These are phyloP conservation scores for Talpa occidentalis DNA, from an alignment of 2,113 vertebrate genomes.

Conservation along the genomic window DNA sequence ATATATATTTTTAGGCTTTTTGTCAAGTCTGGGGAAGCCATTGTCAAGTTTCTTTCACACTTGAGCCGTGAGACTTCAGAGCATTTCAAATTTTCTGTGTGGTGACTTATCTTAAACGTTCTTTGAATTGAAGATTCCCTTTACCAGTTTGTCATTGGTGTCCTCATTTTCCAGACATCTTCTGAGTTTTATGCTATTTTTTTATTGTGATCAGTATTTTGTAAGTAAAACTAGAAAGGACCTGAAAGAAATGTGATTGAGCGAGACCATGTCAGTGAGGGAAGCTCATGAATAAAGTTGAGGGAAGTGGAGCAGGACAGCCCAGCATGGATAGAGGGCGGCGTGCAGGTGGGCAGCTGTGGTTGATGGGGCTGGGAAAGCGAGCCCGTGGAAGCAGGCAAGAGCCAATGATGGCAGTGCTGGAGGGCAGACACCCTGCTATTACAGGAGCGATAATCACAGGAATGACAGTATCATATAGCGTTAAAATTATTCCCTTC, in stretches of 20 bases:
- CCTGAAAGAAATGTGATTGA: neutral
- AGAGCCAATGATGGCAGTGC: neutral
- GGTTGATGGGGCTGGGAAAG: neutral
- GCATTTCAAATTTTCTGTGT: conserved; percentile 24
- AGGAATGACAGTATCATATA: neutral
- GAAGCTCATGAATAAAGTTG: neutral
- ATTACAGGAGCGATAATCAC: neutral
- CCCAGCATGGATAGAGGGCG: neutral
- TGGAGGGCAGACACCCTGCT: neutral
- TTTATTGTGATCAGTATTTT: conserved; percentile 24
- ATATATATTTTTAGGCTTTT: neutral
- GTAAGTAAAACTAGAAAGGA: neutral
- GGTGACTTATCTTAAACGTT: conserved; percentile 32
- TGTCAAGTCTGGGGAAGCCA: conserved; percentile 14
- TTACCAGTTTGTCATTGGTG: neutral
- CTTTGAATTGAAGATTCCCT: conserved; percentile 22
- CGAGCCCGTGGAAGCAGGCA: neutral
- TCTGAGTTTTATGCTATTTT: conserved; percentile 21
- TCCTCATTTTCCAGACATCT: neutral
- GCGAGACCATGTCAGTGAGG: neutral
- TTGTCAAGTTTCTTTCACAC: neutral
- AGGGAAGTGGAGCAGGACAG: neutral
- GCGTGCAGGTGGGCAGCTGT: neutral
- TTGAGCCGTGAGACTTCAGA: neutral
- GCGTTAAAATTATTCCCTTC: neutral